Evolutionary conservation across 2,113 vertebrate genomes (phyloP).

Genomic region (Progne subis): DNA sequence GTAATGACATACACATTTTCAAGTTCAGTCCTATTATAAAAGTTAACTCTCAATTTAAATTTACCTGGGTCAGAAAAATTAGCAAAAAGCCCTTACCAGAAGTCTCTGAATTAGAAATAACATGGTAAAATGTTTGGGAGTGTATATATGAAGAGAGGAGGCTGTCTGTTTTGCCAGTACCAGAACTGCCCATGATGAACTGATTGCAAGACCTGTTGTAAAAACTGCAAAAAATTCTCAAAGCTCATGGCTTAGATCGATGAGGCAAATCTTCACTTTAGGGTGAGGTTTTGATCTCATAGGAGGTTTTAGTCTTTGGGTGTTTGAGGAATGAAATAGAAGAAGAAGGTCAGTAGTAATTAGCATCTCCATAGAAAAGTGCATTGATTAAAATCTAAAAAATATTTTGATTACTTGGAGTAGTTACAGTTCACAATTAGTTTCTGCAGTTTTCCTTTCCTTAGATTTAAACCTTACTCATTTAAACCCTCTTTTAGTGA

Average conservation of each 20-base stretch:
- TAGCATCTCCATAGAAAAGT: not conserved
- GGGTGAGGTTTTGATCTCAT: not conserved
- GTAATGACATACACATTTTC: not conserved
- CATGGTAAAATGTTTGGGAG: not conserved
- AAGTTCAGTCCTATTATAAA: not conserved
- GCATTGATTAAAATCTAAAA: not conserved
- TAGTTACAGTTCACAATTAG: not conserved
- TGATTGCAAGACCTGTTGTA: not conserved
- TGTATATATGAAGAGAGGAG: not conserved
- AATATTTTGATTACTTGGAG: not conserved
- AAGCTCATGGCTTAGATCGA: not conserved
- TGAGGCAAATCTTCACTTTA: not conserved
- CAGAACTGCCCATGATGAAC: not conserved
- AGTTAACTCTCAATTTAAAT: not conserved
- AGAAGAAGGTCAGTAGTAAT: not conserved
- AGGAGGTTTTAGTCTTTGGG: not conserved
- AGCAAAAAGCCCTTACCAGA: not conserved
- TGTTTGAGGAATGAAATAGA: not conserved
- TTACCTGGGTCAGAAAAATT: not conserved
- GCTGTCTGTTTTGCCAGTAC: not conserved
- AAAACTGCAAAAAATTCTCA: not conserved
- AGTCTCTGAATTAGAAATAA: not conserved
- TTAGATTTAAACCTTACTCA: not conserved
- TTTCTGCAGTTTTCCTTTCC: not conserved
- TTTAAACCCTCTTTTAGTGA: not conserved